A percentile compares a stretch with the other conserved stretches of the same genome.
phyloP scores from a whole-genome alignment of 1,140 invertebrate genomes.

The Leptinotarsa texana region DNA sequence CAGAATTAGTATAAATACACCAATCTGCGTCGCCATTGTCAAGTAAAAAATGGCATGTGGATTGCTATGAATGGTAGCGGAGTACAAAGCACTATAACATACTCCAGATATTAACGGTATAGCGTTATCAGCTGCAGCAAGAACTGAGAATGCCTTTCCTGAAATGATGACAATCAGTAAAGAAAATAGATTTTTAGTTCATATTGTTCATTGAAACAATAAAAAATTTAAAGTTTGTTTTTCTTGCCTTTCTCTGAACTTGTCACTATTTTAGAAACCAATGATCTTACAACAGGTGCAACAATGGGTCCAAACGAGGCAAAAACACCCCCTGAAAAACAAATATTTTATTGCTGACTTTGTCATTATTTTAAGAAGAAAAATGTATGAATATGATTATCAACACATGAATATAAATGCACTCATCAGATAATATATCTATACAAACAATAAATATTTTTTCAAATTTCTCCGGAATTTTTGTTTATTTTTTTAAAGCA shows the following conservation, averaged over 20 bases:
- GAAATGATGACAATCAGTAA: slow-evolving; percentile 38
- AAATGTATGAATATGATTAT: no score
- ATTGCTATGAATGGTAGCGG: slow-evolving; percentile 62
- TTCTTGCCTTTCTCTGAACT: slow-evolving; percentile 67
- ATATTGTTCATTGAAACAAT: neutral
- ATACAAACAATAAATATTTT: no score
- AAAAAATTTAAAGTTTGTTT: neutral
- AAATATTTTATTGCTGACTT: slow-evolving; percentile 11
- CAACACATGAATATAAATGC: no score
- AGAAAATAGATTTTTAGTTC: neutral
- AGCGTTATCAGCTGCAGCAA: slow-evolving; percentile 77
- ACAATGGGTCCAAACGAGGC: slow-evolving; percentile 73
- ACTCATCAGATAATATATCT: no score
- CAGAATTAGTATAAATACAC: slow-evolving; percentile 65
- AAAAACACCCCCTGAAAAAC: slow-evolving; percentile 61
- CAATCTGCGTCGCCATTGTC: slow-evolving; percentile 69
- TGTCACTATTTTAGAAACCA: slow-evolving; percentile 73
- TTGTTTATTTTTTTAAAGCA: no score
- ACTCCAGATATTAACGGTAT: slow-evolving; percentile 71
- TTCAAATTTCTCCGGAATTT: no score
- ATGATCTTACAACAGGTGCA: slow-evolving; percentile 73
- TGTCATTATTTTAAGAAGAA: no score
- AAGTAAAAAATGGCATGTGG: slow-evolving; percentile 68
- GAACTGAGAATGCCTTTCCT: slow-evolving; percentile 74
- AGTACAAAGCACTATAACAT: slow-evolving; percentile 73